Evolutionary conservation across 2,888 invertebrate genomes (phyloP).

Genomic region (Auanema sp.): DNA sequence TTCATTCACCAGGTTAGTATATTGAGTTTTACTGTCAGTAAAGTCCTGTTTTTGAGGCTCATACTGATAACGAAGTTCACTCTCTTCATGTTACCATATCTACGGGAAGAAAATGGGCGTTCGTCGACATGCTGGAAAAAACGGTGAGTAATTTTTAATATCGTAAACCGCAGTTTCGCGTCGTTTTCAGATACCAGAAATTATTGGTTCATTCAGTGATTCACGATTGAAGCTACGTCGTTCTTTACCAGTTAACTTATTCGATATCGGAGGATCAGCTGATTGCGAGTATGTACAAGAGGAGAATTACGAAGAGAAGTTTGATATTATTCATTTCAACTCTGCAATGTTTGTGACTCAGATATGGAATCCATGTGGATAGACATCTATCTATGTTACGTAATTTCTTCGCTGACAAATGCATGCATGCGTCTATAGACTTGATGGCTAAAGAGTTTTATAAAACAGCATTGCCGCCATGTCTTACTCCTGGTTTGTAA

Average conservation of each 20-base stretch:
- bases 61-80: conserved; percentile 71
- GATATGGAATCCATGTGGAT: conserved; percentile 39
- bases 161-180: not conserved
- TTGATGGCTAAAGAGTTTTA: conserved; percentile 82
- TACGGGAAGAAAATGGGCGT: conserved; percentile 85
- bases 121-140: conserved; percentile 84
- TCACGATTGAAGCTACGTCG: conserved; percentile 30
- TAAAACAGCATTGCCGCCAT: conserved; percentile 84
- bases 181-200: conserved; percentile 29
- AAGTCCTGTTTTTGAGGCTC: conserved; percentile 26
- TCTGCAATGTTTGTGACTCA: conserved; percentile 21
- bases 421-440: conserved; percentile 82
- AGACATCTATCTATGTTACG: conserved; percentile 39
- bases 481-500: conserved; percentile 64
- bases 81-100: conserved; percentile 93
- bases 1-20: conserved; percentile 68
- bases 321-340: conserved; percentile 4
- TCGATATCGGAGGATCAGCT: conserved; percentile 51
- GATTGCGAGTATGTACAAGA: conserved; percentile 42
- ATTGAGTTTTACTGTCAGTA: not conserved
- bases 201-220: conserved; percentile 23
- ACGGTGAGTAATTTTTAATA: conserved; percentile 61
- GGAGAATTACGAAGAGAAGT: conserved; percentile 43
- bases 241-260: conserved; percentile 36
- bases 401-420: conserved; percentile 64